Base-by-base conservation (phyloP, 2,797 vertebrate species). In the Psittacula echo region DNA sequence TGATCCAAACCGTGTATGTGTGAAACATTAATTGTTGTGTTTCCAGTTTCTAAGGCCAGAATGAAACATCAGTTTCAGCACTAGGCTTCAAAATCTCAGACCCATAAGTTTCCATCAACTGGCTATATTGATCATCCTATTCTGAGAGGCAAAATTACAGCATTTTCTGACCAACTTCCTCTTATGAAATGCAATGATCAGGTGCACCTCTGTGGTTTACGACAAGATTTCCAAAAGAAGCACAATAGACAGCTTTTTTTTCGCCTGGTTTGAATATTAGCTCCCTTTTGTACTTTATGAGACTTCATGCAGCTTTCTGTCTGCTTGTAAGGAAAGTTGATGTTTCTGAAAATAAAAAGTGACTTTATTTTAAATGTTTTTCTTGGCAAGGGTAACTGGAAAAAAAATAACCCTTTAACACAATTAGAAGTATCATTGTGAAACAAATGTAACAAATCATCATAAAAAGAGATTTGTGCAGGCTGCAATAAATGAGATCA, bases 1-100 rank as follows among this genome's bases (percentile, higher is more conserved):
- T 16, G 3, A n/a, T 4, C 10, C 5, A 44, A 51, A 74, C 3
- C 4, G 3, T 11, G 1, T 7, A 64, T 11, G 12, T n/a, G 5
- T 45, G 27, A 65, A 87, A 20, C 47, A 30, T 32, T 68, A 80
- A 34, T 68, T 90, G 6, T 29, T 44, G 21, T 7, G 4, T 19
- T 67, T 72, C 39, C 37, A 45, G 29, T 67, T 89, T 45, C 68
- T 77, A 65, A 48, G 4, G 5, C 5, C 50, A 37, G 8, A 29
- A 42, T 15, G 6, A 76, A 73, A 47, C 4, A n/a, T 9, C 13
- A 81, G 1, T 37, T 91, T 85, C 39, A 66, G 13, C 10, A 53
- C 21, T 15, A 8, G 19, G 18, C 19, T 85, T 27, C 42, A 54
- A 79, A 82, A 50, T 7, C 32, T 70, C 0, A 0, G 41, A 76